Conservation (phyloP, 2,888 invertebrate genomes). For the Eupsilia transversa region DNA sequence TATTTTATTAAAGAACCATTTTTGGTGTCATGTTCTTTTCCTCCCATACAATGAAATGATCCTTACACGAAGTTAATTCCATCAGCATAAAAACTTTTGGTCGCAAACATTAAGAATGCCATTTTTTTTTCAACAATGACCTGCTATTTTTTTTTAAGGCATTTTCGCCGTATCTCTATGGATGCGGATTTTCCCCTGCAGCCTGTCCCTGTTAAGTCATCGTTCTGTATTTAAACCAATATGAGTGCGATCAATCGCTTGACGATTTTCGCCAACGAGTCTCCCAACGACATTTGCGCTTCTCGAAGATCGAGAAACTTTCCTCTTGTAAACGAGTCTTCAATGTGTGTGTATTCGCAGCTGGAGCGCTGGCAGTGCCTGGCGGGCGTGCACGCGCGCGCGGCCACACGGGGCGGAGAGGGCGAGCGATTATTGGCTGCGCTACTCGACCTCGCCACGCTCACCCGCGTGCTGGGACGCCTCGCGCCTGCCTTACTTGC, state of each 20-base stretch:
- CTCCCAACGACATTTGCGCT: neutral
- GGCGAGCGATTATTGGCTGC: slow-evolving; percentile 85
- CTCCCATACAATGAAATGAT: no score
- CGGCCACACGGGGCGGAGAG: slow-evolving; percentile 77
- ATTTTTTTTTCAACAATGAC: no score
- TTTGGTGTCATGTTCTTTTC: no score
- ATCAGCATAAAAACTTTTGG: no score
- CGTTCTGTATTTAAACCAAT: neutral
- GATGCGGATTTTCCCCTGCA: neutral
- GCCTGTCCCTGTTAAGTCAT: neutral
- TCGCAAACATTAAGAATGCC: no score
- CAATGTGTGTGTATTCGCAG: slow-evolving; percentile 67
- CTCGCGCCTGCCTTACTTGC: slow-evolving; percentile 84
- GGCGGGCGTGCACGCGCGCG: slow-evolving; percentile 86
- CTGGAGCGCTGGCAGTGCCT: slow-evolving; percentile 87
- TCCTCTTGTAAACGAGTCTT: neutral
- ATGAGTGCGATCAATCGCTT: neutral
- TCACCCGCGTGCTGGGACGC: slow-evolving; percentile 86
- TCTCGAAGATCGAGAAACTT: neutral
- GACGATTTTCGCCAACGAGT: neutral
- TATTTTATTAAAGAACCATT: no score
- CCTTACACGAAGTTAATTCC: no score
- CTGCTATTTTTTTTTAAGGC: no score
- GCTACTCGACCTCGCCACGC: slow-evolving; percentile 86
- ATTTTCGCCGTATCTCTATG: neutral